Percentiles rank a stretch among this genome's conserved stretches.
These are phyloP conservation scores for Podilymbus podiceps DNA, from an alignment of 2,113 vertebrate species.

Conservation along the genomic window DNA sequence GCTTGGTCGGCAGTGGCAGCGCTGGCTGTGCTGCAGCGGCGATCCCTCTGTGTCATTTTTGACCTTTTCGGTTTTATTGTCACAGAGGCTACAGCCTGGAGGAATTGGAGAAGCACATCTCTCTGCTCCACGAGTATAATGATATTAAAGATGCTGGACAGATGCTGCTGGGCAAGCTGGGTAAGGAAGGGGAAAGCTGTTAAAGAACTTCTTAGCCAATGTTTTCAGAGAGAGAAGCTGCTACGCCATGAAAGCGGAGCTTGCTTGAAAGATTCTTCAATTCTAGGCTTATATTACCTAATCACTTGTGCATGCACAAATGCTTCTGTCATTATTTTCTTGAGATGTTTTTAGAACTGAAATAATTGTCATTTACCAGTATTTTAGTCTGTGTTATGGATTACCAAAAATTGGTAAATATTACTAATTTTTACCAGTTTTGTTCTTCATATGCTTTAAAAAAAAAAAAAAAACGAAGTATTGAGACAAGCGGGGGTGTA, in stretches of 20 bases:
- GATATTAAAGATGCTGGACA: slow-evolving; percentile 93
- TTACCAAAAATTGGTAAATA: no score
- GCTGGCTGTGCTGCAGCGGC: not conserved
- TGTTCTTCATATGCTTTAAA: not conserved
- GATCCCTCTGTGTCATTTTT: not conserved
- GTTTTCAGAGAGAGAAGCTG: not conserved
- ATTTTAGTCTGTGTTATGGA: not conserved
- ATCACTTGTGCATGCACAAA: not conserved
- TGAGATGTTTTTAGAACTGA: not conserved
- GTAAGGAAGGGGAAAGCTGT: slow-evolving; percentile 70
- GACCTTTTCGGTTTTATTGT: not conserved
- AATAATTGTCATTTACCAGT: not conserved
- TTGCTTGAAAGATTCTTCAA: not conserved
- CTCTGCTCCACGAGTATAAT: slow-evolving; percentile 92
- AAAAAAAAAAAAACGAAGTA: not conserved
- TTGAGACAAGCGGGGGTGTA: not conserved
- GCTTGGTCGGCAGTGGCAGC: not conserved
- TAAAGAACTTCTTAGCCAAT: not conserved
- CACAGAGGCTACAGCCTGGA: slow-evolving; percentile 83
- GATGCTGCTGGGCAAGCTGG: slow-evolving; percentile 88
- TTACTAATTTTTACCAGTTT: not conserved
- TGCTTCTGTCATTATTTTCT: not conserved
- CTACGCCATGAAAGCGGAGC: not conserved
- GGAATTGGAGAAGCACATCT: slow-evolving; percentile 88
- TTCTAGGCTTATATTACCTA: not conserved